Percentiles rank a stretch among this genome's conserved stretches.
phyloP scores from a whole-genome alignment of 2,797 vertebrate genomes.

The Pachyuromys duprasi region DNA sequence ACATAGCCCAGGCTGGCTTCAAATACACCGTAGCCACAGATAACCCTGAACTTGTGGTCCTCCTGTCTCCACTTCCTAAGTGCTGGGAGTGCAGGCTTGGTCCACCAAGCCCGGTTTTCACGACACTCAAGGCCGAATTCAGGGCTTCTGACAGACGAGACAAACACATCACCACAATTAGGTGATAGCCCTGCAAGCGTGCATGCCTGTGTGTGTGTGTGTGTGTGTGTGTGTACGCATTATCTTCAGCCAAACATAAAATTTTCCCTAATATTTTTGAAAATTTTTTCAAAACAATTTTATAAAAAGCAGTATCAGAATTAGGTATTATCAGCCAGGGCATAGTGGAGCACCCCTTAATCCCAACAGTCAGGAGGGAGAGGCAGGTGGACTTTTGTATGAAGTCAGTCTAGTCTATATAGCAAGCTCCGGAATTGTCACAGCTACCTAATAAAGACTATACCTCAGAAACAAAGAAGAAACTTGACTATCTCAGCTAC shows the following conservation, averaged over 20 bases:
- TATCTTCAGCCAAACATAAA: neutral
- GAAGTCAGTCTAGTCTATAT: neutral
- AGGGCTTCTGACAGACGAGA: neutral
- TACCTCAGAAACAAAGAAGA: neutral
- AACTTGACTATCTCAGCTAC: neutral
- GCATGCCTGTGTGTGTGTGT: neutral
- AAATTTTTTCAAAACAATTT: slow-evolving; percentile 31
- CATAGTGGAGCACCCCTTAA: neutral
- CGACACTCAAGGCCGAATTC: neutral
- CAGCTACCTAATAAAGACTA: neutral
- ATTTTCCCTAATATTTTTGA: neutral
- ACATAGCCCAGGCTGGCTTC: neutral
- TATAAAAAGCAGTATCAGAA: neutral
- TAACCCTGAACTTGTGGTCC: neutral
- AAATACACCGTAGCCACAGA: neutral
- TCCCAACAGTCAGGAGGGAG: neutral
- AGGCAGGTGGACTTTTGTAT: neutral
- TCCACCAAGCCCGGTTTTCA: neutral
- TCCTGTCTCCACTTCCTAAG: neutral
- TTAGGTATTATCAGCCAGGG: neutral
- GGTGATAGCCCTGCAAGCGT: neutral
- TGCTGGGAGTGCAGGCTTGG: neutral
- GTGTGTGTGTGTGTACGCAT: too few species aligned
- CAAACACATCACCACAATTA: neutral
- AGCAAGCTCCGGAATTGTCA: neutral